phyloP scores from a whole-genome alignment of 64 coral and sea anemone genomes.

The Dendronephthya gigantea region DNA sequence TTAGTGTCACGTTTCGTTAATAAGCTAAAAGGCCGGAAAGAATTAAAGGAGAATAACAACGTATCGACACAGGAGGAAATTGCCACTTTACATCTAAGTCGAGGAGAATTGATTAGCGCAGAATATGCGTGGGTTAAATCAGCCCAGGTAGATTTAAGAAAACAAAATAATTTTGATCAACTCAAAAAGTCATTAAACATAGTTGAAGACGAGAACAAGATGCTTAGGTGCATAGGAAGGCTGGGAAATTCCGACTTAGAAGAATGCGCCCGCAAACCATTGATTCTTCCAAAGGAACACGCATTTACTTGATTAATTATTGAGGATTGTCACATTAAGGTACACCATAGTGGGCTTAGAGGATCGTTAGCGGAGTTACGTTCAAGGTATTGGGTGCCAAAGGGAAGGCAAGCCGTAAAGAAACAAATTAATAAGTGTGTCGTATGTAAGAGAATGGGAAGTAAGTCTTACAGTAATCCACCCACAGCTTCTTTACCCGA shows the following conservation, averaged over 20 bases:
- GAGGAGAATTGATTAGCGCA: background rate
- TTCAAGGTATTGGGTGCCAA: conserved; percentile 5
- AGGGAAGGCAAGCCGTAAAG: background rate
- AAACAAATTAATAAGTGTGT: background rate
- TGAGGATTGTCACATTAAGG: background rate
- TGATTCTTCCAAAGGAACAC: conserved; percentile 4
- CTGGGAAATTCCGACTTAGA: background rate
- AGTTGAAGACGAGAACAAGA: background rate
- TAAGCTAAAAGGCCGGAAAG: background rate
- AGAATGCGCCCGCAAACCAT: background rate
- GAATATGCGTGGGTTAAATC: background rate
- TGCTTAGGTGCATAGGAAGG: conserved; percentile 1
- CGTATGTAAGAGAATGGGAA: background rate
- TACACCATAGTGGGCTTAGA: background rate
- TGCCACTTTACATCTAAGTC: background rate
- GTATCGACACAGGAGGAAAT: background rate
- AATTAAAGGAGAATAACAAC: background rate
- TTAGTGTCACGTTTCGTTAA: background rate
- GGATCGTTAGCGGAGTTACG: background rate
- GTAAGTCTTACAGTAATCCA: background rate
- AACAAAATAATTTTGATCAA: background rate
- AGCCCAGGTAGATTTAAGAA: background rate
- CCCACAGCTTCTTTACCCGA: background rate
- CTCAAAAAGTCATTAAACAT: background rate
- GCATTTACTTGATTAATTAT: background rate